Evolutionary conservation across 2,113 vertebrate species (phyloP), one percentile per base, ranked within the genome.

Genomic region (Serinus canaria): DNA sequence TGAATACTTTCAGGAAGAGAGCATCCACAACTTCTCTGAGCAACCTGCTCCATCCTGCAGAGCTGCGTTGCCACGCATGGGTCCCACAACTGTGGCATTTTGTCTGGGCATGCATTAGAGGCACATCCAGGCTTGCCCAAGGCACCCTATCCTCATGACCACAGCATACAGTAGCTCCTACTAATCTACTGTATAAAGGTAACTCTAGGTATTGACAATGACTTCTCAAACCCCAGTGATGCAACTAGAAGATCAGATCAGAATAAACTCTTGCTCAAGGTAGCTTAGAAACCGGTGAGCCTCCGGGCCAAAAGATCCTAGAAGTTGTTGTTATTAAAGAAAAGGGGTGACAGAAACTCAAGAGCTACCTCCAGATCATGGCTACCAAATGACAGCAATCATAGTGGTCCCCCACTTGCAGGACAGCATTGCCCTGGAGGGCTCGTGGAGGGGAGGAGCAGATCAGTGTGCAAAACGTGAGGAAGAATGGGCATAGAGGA

Each of bases 51-150:
- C 53, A 47, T 24, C 50, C 31, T 5, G 20, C 73, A 58, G 68
- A 5, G 5, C 85, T 23, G 35, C 0, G 1, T 53, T n/a, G 62
- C n/a, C 67, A 17, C 1, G 0, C 0, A 1, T 17, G 37, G 11
- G 20, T 76, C 16, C 62, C 74, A 59, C 1, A 5, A 7, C 46
- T 43, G n/a, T 0, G 0, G 37, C 72, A n/a, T 17, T 52, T 78
- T 27, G 11, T 12, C 67, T 2, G 3, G 37, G 10, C 5, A 2
- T 2, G 20, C 0, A 3, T 66, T 43, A 6, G 0, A n/a, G 66
- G 33, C 55, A 84, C 28, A 37, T 24, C 28, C 66, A 70, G 60
- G 60, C 55, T 56, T 78, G 39, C 56, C 46, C 90, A 69, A 18
- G 3, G 2, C 3, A 6, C 46, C 59, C 49, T 56, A 25, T 46